Evolutionary conservation across 2,888 invertebrate genomes (phyloP).

Genomic region (Tolmerus cingulatus): DNA sequence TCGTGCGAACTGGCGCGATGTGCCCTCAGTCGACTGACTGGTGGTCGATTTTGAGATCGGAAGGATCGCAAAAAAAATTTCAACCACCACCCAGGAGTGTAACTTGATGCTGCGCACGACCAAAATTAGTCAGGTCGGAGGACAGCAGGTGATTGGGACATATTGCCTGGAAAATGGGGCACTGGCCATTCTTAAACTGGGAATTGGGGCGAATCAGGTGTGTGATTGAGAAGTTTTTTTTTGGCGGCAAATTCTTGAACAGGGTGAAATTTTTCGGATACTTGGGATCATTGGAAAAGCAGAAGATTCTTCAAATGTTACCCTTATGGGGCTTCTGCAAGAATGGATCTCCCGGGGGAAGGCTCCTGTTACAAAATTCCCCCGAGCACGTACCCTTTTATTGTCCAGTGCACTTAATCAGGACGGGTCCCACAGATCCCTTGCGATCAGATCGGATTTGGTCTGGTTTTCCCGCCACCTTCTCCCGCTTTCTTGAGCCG

Average conservation of each 20-base stretch:
- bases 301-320: not conserved
- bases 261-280: not conserved
- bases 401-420: not conserved
- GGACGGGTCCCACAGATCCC: not conserved
- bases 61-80: constrained; percentile 1
- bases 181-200: not conserved
- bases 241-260: not conserved
- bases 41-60: not conserved
- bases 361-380: constrained; percentile 14
- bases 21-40: not conserved
- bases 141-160: constrained; percentile 33
- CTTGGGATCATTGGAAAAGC: not conserved
- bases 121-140: constrained; percentile 17
- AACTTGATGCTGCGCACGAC: constrained; percentile 41
- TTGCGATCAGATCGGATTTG: constrained; percentile 17
- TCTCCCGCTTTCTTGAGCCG: constrained; percentile 2
- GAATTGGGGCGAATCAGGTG: not conserved
- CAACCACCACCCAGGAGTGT: not conserved
- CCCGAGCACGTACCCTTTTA: constrained; percentile 28
- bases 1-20: constrained; percentile 19
- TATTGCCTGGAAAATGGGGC: constrained; percentile 32
- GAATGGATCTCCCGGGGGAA: not conserved
- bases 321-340: constrained; percentile 3
- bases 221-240: not conserved
- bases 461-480: not conserved